These are phyloP conservation scores for Benthosema pterotum DNA, from an alignment of 2,797 vertebrate genomes.

Conservation along the genomic window DNA sequence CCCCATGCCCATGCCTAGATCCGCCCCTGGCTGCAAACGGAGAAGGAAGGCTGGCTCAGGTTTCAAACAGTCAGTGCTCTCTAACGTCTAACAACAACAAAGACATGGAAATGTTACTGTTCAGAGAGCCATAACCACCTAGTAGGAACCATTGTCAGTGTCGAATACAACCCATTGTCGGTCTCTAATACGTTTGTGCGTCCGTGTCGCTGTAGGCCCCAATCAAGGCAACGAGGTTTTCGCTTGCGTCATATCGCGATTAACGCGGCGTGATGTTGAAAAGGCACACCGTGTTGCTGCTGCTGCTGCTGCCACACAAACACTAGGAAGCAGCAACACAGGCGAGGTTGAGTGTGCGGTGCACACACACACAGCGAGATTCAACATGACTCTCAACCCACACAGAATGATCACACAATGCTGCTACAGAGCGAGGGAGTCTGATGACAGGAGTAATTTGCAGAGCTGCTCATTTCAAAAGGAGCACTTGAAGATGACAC, in stretches of 20 bases:
- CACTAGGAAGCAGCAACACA: conserved; percentile 16
- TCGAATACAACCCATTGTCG: conserved; percentile 17
- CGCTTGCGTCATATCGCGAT: conserved; percentile 12
- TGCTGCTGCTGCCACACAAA: conserved; percentile 6
- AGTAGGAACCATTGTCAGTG: conserved; percentile 19
- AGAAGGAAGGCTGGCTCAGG: conserved; percentile 45
- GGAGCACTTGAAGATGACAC: conserved; percentile 74
- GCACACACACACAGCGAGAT: conserved; percentile 48
- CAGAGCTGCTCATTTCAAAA: conserved; percentile 64
- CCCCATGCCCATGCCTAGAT: too few species aligned
- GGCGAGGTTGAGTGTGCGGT: conserved; percentile 37
- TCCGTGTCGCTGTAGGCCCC: conserved; percentile 20
- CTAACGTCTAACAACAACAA: conserved; percentile 46
- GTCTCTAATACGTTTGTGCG: conserved; percentile 31
- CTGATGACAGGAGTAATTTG: conserved; percentile 61
- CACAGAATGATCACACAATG: conserved; percentile 43
- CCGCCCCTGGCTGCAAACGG: too few species aligned
- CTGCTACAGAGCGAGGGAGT: conserved; percentile 29
- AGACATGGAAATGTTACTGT: conserved; percentile 21
- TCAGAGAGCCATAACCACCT: conserved; percentile 5
- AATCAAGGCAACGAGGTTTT: conserved; percentile 23
- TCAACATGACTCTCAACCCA: conserved; percentile 57
- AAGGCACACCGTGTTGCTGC: conserved; percentile 30
- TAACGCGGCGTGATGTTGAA: conserved; percentile 35
- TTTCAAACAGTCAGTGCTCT: conserved; percentile 59